These are phyloP conservation scores for Danio albolineatus DNA, from an alignment of 2,797 vertebrate species.

Conservation along the genomic window DNA sequence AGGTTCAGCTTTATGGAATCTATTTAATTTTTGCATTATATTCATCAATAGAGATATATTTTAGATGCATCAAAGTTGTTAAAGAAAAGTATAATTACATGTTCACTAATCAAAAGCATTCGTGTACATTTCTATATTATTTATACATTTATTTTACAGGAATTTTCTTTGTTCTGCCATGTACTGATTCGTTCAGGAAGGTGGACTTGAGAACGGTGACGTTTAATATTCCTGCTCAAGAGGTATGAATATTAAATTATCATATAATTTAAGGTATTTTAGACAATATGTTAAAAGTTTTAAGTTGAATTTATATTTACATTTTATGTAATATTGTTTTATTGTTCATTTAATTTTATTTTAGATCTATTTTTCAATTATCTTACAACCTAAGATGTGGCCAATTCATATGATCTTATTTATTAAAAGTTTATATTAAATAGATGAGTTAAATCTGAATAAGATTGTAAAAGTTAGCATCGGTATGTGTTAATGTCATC, in stretches of 20 bases:
- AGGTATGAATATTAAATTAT: constrained; percentile 64
- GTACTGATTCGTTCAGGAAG: constrained; percentile 77
- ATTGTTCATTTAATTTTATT: no score
- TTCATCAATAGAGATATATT: not conserved
- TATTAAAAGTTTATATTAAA: not conserved
- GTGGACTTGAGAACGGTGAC: constrained; percentile 81
- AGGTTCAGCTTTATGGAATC: not conserved
- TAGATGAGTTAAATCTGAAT: not conserved
- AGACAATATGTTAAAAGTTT: no score
- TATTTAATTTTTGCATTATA: not conserved
- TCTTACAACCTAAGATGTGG: no score
- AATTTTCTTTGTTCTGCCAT: constrained; percentile 80
- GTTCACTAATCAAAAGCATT: not conserved
- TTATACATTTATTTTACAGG: constrained; percentile 63
- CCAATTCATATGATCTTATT: no score
- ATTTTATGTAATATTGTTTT: no score
- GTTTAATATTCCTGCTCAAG: constrained; percentile 82
- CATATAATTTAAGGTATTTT: no score
- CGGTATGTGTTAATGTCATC: constrained; percentile 3
- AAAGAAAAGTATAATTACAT: no score
- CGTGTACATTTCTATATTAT: not conserved
- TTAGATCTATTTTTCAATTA: no score
- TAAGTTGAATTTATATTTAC: no score
- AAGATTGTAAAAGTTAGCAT: not conserved
- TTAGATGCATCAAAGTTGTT: not conserved